Base-by-base conservation (phyloP, 2,888 invertebrate species). In the Pristionchus entomophagus region DNA sequence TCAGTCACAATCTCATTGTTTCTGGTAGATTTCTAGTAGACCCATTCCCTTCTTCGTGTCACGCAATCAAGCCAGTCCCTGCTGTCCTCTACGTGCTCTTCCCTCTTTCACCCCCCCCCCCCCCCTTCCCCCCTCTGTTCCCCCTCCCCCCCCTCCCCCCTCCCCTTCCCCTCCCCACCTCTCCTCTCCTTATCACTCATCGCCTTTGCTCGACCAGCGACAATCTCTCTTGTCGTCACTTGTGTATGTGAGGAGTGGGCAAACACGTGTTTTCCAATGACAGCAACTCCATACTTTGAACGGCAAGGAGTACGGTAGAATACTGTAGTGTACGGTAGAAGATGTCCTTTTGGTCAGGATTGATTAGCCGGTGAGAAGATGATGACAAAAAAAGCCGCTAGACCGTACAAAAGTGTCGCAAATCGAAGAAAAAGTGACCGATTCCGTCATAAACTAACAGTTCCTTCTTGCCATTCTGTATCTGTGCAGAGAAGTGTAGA, bases 141-240 rank as follows among this genome's bases (percentile, higher is more conserved):
- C n/a, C n/a, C n/a, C n/a, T n/a, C n/a, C n/a, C n/a, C n/a, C n/a
- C n/a, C n/a, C n/a, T n/a, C n/a, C n/a, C n/a, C n/a, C n/a, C 59
- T 59, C 59, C 22, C 59, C 35, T 65, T 65, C 65, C 26, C 6
- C 35, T 17, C 29, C 19, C 19, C 65, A 14, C 32, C 19, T 12
- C 5, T 32, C 65, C 5, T 65, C 32, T n/a, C n/a, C n/a, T 49
- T 77, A 41, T 77, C 77, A 35, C 51, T 32, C 17, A 10, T 78
- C 78, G 73, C 73, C 73, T 73, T 73, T 73, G 73, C 73, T 41
- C 41, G 45, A 73, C 26, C 73, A 73, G 41, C n/a, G 73, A 73
- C 35, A 17, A 65, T 65, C 12, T 14, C 29, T 32, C 29, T 65
- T 65, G 35, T 65, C 65, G 35, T 1, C 32, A 19, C 35, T 65